Percentiles rank a stretch among this genome's conserved stretches.
phyloP scores from a whole-genome alignment of 2,888 invertebrate genomes.

The Baronia brevicornis region DNA sequence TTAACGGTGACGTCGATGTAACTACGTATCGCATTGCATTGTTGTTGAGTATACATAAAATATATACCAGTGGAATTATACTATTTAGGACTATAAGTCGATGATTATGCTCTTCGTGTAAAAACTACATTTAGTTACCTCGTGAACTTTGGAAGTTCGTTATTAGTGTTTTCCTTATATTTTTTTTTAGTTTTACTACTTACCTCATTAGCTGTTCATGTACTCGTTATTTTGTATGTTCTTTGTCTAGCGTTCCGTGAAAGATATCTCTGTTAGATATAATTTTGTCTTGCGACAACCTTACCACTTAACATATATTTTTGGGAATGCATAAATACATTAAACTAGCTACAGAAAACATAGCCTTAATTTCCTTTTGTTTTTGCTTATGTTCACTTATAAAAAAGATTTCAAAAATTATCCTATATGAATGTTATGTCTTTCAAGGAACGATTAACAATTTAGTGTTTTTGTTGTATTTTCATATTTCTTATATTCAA shows the following conservation, averaged over 20 bases:
- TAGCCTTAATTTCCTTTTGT: no score
- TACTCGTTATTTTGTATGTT: constrained; percentile 24
- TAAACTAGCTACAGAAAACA: no score
- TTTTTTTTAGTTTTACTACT: constrained; percentile 41
- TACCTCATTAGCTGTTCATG: constrained; percentile 69
- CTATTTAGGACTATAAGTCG: constrained; percentile 68
- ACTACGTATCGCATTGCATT: constrained; percentile 32
- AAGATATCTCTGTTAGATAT: constrained; percentile 7
- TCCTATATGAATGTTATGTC: neutral
- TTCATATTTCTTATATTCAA: constrained; percentile 3
- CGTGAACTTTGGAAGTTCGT: constrained; percentile 69
- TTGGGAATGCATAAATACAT: constrained; percentile 11
- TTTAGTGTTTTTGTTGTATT: constrained; percentile 4
- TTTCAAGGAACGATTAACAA: constrained; percentile 13
- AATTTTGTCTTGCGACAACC: constrained; percentile 1
- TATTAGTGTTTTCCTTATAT: constrained; percentile 47
- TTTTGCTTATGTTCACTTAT: no score
- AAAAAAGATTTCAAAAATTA: no score
- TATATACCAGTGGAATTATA: constrained; percentile 61
- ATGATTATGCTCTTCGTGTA: constrained; percentile 50
- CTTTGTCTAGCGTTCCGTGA: constrained; percentile 13
- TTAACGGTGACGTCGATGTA: constrained; percentile 18
- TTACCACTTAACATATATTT: constrained; percentile 9
- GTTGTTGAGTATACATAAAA: constrained; percentile 47
- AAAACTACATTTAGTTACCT: constrained; percentile 68